Conservation (phyloP, 2,797 vertebrate genomes). For the Xenops minutus region DNA sequence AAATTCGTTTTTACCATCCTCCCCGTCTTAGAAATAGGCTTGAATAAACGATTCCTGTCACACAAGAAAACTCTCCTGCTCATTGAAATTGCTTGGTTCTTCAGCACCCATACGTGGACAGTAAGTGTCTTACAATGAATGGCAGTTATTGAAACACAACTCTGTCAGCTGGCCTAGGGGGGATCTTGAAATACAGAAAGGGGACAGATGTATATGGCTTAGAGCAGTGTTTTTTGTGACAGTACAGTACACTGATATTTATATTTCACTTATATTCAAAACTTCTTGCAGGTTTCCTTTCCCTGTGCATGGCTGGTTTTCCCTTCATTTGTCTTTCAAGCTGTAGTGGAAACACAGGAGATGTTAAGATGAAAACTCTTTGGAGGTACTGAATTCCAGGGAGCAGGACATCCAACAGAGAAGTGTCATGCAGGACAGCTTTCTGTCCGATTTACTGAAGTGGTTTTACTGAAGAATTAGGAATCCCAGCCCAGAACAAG, state of each 20-base stretch:
- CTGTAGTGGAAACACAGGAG: not conserved
- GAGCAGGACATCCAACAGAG: not conserved
- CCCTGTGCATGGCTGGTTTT: not conserved
- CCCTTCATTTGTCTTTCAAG: not conserved
- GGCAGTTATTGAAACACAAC: not conserved
- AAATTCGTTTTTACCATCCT: not conserved
- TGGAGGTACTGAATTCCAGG: not conserved
- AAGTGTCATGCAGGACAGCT: not conserved
- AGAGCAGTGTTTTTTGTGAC: not conserved
- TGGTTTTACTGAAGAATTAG: not conserved
- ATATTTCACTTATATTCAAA: not conserved
- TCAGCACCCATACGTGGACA: not conserved
- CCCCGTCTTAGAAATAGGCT: not conserved
- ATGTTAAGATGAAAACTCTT: not conserved
- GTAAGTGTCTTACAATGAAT: not conserved
- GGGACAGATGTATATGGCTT: not conserved
- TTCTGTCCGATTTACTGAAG: not conserved
- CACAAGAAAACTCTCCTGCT: not conserved
- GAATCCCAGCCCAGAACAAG: not conserved
- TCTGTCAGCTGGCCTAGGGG: not conserved
- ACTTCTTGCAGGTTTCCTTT: not conserved
- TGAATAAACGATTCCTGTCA: not conserved
- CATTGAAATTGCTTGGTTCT: not conserved
- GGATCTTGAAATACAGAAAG: not conserved
- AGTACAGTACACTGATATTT: not conserved